phyloP scores from a whole-genome alignment of 2,113 vertebrate species.

The Sminthopsis crassicaudata region DNA sequence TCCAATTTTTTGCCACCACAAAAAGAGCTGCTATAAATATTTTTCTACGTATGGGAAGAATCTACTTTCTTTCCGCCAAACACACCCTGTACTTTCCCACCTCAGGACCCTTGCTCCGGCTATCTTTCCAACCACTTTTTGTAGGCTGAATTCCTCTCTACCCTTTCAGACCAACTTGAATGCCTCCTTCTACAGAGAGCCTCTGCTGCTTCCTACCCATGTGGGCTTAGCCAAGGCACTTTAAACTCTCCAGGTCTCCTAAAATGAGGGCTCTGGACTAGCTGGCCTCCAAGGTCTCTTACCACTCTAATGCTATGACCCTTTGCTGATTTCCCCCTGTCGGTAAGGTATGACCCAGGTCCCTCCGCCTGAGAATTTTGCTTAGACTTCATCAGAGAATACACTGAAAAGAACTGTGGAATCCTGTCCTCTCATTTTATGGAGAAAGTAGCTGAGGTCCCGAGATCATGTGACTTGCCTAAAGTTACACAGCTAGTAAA shows the following conservation, averaged over 20 bases:
- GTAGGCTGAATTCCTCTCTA: neutral
- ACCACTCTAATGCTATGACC: neutral
- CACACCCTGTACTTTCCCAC: neutral
- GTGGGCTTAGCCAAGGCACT: neutral
- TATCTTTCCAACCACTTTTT: neutral
- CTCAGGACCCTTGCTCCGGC: neutral
- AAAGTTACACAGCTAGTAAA: neutral
- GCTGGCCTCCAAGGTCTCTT: neutral
- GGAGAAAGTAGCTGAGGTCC: neutral
- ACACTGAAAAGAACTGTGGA: neutral
- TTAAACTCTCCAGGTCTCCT: neutral
- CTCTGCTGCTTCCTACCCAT: neutral
- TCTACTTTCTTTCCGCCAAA: neutral
- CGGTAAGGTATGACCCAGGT: neutral
- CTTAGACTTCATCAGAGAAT: too few species aligned
- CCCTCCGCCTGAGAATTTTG: neutral
- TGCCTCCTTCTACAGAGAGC: neutral
- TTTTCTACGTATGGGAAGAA: neutral
- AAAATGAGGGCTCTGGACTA: neutral
- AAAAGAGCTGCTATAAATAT: too few species aligned
- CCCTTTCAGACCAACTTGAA: neutral
- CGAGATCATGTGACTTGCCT: neutral
- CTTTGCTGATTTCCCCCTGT: neutral
- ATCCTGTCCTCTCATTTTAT: neutral
- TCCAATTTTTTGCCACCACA: too few species aligned